Evolutionary conservation across 2,888 invertebrate species (phyloP).

Genomic region (Lacanobia oleracea): DNA sequence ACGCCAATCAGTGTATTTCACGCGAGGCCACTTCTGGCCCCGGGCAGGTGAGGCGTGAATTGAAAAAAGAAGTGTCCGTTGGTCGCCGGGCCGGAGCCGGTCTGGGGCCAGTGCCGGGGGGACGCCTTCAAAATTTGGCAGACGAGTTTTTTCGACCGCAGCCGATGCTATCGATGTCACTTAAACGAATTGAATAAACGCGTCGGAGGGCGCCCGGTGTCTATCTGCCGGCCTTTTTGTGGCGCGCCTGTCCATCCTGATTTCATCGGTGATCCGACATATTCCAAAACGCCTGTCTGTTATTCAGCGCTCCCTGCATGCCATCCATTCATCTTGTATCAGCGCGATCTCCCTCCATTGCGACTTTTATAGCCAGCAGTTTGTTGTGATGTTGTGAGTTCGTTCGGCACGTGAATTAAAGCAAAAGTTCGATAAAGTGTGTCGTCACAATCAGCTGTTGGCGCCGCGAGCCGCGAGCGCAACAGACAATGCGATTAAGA

Average conservation of each 20-base stretch:
- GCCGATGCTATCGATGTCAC: slow-evolving; percentile 89
- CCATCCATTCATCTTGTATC: slow-evolving; percentile 61
- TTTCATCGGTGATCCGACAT: slow-evolving; percentile 66
- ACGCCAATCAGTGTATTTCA: slow-evolving; percentile 85
- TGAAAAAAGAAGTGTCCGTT: slow-evolving; percentile 82
- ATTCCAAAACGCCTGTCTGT: slow-evolving; percentile 67
- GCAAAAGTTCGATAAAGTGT: slow-evolving; percentile 84
- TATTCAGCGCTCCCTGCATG: slow-evolving; percentile 54
- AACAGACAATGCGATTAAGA: slow-evolving; percentile 91
- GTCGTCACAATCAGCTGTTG: slow-evolving; percentile 89
- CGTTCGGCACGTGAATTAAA: slow-evolving; percentile 77
- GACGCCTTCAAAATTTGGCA: slow-evolving; percentile 83
- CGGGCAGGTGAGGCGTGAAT: slow-evolving; percentile 85
- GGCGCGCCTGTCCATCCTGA: slow-evolving; percentile 65
- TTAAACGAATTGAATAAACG: slow-evolving; percentile 90
- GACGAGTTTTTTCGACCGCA: slow-evolving; percentile 88
- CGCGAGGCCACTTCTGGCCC: slow-evolving; percentile 80
- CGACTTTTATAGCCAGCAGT: slow-evolving; percentile 61
- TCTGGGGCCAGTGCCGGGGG: slow-evolving; percentile 67
- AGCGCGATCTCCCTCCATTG: slow-evolving; percentile 45
- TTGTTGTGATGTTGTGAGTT: slow-evolving; percentile 62
- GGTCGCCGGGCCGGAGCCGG: slow-evolving; percentile 70
- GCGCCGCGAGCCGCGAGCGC: slow-evolving; percentile 85
- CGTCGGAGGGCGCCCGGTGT: slow-evolving; percentile 81
- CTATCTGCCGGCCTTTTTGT: slow-evolving; percentile 72